These are phyloP conservation scores for Abrostola triplasia DNA, from an alignment of 2,888 invertebrate species.

Conservation along the genomic window DNA sequence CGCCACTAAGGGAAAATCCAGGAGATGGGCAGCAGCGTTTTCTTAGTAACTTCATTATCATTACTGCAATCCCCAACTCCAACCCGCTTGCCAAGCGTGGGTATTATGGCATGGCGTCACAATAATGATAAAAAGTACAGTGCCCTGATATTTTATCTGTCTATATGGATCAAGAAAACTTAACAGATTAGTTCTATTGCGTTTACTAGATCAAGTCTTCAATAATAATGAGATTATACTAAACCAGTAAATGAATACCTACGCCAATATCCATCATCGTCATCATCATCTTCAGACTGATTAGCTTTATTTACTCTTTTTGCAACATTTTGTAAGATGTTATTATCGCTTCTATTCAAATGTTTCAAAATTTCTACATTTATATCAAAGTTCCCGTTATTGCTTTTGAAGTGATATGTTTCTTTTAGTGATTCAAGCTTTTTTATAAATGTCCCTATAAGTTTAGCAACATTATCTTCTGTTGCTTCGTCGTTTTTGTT, in stretches of 20 bases:
- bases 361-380: conserved; percentile 56
- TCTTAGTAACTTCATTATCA: no score
- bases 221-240: no score
- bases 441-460: conserved; percentile 60
- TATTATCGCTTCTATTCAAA: conserved; percentile 27
- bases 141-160: neutral
- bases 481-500: conserved; percentile 44
- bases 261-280: conserved; percentile 73
- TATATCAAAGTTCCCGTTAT: conserved; percentile 41
- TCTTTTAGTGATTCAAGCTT: conserved; percentile 62
- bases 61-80: no score
- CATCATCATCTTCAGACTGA: conserved; percentile 40
- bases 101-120: no score
- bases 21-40: no score
- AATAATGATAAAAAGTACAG: no score
- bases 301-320: conserved; percentile 6
- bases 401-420: conserved; percentile 51
- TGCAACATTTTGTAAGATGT: conserved; percentile 14
- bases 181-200: neutral
- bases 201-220: neutral
- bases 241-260: conserved; percentile 39
- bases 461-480: conserved; percentile 51
- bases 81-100: no score
- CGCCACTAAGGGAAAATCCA: no score
- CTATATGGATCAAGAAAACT: neutral